These are phyloP conservation scores for Mus caroli DNA, from an alignment of 2,797 vertebrate species.

Conservation along the genomic window DNA sequence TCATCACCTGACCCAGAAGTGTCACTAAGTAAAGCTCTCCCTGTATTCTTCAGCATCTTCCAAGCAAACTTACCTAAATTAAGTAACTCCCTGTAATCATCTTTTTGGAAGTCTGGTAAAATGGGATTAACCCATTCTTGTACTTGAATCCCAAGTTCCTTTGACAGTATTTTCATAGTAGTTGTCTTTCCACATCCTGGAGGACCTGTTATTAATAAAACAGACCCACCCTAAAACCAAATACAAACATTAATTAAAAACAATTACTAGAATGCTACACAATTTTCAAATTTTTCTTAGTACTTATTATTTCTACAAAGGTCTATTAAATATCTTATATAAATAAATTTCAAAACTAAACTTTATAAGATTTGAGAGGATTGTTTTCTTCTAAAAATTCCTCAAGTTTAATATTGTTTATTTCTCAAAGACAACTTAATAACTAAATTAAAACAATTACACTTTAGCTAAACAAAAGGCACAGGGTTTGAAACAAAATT, in stretches of 20 bases:
- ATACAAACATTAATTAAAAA: conserved; percentile 48
- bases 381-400: conserved; percentile 61
- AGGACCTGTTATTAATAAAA: conserved; percentile 95
- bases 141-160: conserved; percentile 91
- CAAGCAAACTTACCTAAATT: conserved; percentile 88
- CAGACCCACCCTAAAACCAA: conserved; percentile 90
- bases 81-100: conserved; percentile 88
- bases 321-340: conserved; percentile 33
- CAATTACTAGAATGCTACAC: conserved; percentile 39
- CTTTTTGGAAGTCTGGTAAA: conserved; percentile 88
- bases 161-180: conserved; percentile 92
- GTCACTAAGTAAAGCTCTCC: not conserved
- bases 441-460: conserved; percentile 49
- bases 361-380: conserved; percentile 39
- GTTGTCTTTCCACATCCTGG: conserved; percentile 97
- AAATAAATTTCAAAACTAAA: conserved; percentile 56
- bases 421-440: conserved; percentile 28
- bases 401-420: not conserved
- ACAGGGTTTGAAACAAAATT: conserved; percentile 30
- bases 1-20: not conserved
- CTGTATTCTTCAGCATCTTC: conserved; percentile 20
- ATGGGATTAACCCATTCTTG: conserved; percentile 97
- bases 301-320: conserved; percentile 6
- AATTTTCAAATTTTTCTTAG: conserved; percentile 51
- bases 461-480: conserved; percentile 28